A percentile compares a stretch with the other conserved stretches of the same genome.
These are phyloP conservation scores for Crocodylus rhombifer DNA, from an alignment of 2,797 vertebrate species.

Conservation along the genomic window DNA sequence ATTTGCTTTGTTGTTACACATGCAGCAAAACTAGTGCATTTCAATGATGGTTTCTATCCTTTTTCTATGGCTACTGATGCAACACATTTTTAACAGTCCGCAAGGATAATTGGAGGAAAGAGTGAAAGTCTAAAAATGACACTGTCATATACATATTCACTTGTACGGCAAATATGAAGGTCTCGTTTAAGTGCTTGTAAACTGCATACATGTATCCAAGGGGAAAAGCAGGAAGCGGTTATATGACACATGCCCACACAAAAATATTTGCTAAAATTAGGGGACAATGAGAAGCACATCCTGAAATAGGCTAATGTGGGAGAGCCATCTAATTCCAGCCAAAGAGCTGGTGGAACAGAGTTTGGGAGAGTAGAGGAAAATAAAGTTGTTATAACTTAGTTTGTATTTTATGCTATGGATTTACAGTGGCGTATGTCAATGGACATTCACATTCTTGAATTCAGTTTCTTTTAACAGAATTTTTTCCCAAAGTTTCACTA, in stretches of 20 bases:
- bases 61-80: rapidly evolving
- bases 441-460: neutral
- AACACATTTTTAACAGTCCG: rapidly evolving
- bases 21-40: rapidly evolving
- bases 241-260: rapidly evolving
- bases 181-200: rapidly evolving
- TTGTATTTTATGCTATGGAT: neutral
- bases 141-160: neutral
- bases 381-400: rapidly evolving
- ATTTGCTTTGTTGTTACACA: rapidly evolving
- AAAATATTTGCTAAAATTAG: rapidly evolving
- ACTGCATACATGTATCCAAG: rapidly evolving
- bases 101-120: rapidly evolving
- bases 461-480: neutral
- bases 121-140: neutral
- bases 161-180: too few relatives aligned
- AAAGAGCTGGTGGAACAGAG: neutral
- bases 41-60: rapidly evolving
- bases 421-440: rapidly evolving
- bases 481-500: neutral
- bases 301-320: neutral
- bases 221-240: neutral
- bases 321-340: neutral
- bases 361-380: rapidly evolving
- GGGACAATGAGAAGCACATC: rapidly evolving